A percentile compares a stretch with the other conserved stretches of the same genome.
phyloP scores from a whole-genome alignment of 2,888 invertebrate genomes.

The Spialia ferax region DNA sequence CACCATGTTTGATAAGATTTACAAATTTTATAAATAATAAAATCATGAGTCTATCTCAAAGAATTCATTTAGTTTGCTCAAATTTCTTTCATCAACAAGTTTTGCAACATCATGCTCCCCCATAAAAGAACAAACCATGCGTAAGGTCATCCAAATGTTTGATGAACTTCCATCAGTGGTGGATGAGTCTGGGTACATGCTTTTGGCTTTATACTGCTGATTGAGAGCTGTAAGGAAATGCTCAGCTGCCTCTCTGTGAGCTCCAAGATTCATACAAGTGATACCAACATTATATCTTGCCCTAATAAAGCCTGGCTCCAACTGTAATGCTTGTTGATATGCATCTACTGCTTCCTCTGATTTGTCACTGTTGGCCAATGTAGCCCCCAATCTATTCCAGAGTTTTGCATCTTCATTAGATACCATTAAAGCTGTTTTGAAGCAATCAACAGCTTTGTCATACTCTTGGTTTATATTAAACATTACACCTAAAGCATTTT shows the following conservation, averaged over 20 bases:
- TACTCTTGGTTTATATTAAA: constrained; percentile 98
- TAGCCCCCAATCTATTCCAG: constrained; percentile 99
- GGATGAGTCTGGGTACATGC: constrained; percentile 64
- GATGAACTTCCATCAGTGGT: constrained; percentile 90
- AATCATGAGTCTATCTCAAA: constrained; percentile 65
- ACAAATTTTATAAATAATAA: too few species aligned
- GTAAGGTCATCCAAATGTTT: constrained; percentile 97
- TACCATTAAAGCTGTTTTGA: constrained; percentile 95
- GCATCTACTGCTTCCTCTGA: constrained; percentile 99
- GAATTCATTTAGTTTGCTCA: constrained; percentile 87
- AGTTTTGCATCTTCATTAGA: constrained; percentile 94
- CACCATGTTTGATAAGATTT: too few species aligned
- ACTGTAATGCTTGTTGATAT: constrained; percentile 95
- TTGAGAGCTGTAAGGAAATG: constrained; percentile 97
- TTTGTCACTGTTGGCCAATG: constrained; percentile 97
- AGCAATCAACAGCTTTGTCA: constrained; percentile 98
- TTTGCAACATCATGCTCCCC: constrained; percentile 88
- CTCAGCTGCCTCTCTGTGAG: constrained; percentile 98
- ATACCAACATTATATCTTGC: constrained; percentile 99
- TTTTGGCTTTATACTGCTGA: constrained; percentile 91
- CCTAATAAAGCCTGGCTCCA: constrained; percentile 98
- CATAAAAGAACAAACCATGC: constrained; percentile 95
- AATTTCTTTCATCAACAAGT: constrained; percentile 87
- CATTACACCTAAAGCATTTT: constrained; percentile 97
- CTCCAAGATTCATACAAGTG: constrained; percentile 98